Base-by-base conservation (phyloP, 2,113 vertebrate species). In the Cephalopterus ornatus region DNA sequence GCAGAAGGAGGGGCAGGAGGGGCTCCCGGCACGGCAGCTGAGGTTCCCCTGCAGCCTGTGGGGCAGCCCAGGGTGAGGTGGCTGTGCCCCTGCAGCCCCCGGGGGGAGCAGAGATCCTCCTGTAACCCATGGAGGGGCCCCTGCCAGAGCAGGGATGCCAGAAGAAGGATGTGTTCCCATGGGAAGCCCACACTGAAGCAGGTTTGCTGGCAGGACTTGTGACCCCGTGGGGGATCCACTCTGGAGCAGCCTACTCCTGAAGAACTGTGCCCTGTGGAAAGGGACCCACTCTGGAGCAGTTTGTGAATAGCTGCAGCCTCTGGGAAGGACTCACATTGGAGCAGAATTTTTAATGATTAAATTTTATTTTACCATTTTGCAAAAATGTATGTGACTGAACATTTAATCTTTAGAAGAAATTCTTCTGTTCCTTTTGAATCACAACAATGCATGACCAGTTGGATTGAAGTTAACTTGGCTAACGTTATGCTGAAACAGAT, bases 111-210 rank as follows among this genome's bases (percentile, higher is more conserved):
- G 30, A 55, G 35, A 50, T 9, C 35, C 66, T 11, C 14, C 53
- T 59, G 65, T 42, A 78, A 41, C 41, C n/a, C 32, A 14, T 15
- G 32, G 5, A 27, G 33, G 33, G 44, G 53, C 46, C 53, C 27
- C 4, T 0, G 0, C 22, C 9, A 39, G 41, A 50, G 37, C 62
- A 41, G 49, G 9, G 0, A 5, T 8, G 11, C 41, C 37, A 21
- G 19, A 23, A 1, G 7, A 13, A 9, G 9, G 5, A 49, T 35
- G n/a, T 17, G n/a, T n/a, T 30, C 74, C 39, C 20, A 1, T 6
- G 49, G 56, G 19, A 32, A 26, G 11, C 14, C 6, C 61, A 32
- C 20, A 15, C 39, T 65, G 62, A 9, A 11, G 20, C 42, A 35
- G 61, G 26, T 4, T 11, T 50, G 26, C 26, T 37, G 46, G 37